phyloP scores from a whole-genome alignment of 2,797 vertebrate genomes.

The Phalanger gymnotis region DNA sequence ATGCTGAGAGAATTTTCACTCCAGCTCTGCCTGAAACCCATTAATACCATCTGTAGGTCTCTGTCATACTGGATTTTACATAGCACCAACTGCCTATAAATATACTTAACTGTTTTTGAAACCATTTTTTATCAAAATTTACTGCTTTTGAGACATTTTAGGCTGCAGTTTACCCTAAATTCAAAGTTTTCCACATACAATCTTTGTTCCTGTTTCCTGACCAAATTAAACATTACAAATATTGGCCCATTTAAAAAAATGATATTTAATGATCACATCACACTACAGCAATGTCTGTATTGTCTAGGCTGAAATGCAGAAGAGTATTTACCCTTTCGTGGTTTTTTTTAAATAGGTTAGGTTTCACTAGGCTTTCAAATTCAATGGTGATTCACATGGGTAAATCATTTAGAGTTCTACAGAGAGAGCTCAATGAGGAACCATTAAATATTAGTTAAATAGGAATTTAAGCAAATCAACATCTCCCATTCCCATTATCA shows the following conservation, averaged over 20 bases:
- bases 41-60: neutral
- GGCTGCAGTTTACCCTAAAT: neutral
- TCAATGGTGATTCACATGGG: neutral
- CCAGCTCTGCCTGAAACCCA: conserved; percentile 18
- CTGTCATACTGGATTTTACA: neutral
- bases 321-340: neutral
- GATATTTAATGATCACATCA: neutral
- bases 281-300: neutral
- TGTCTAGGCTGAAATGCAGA: neutral
- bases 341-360: neutral
- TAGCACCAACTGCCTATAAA: neutral
- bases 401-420: conserved; percentile 30
- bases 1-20: conserved; percentile 23
- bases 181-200: neutral
- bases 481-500: neutral
- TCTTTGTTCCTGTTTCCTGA: neutral
- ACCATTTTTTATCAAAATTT: conserved; percentile 17
- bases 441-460: neutral
- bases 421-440: conserved; percentile 5
- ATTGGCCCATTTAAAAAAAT: neutral
- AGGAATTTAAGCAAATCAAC: conserved; percentile 17
- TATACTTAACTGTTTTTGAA: neutral
- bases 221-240: neutral
- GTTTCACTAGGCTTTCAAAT: neutral
- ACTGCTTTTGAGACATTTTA: neutral